Percentiles rank a stretch among this genome's conserved stretches.
Conservation (phyloP, 2,113 vertebrate species). For the Zosterops japonicus region DNA sequence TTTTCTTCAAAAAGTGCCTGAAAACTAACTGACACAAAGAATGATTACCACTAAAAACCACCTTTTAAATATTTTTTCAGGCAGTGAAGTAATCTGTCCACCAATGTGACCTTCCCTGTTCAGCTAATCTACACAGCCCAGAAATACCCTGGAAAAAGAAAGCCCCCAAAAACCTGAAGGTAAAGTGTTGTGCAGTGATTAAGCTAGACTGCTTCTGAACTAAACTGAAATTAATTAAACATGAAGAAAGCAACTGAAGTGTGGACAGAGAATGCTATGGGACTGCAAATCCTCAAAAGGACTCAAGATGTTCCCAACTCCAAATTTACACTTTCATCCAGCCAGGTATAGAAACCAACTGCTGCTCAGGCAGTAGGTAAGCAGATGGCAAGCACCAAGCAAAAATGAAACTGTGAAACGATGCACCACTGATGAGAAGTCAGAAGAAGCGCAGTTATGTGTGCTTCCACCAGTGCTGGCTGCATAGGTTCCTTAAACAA, state of each 20-base stretch:
- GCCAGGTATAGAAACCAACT: constrained; percentile 48
- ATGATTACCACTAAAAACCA: not conserved
- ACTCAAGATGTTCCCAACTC: constrained; percentile 4
- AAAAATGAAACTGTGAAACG: constrained; percentile 20
- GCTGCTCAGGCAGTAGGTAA: constrained; percentile 28
- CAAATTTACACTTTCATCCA: constrained; percentile 47
- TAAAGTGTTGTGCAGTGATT: not conserved
- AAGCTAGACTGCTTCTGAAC: constrained; percentile 18
- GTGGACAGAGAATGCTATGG: not conserved
- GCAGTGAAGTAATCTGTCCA: not conserved
- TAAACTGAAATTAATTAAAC: constrained; percentile 38
- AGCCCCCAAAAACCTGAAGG: not conserved
- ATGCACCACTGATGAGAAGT: not conserved
- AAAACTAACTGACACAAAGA: not conserved
- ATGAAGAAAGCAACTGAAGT: constrained; percentile 32
- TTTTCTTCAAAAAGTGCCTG: not conserved
- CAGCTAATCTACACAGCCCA: not conserved
- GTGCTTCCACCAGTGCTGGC: constrained; percentile 34
- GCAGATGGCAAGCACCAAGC: constrained; percentile 36
- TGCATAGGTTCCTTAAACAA: constrained; percentile 72
- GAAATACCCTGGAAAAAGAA: not conserved
- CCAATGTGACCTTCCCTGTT: not conserved
- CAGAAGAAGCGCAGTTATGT: constrained; percentile 23
- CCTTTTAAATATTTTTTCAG: not conserved
- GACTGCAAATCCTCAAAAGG: not conserved